Evolutionary conservation across 2,797 vertebrate genomes (phyloP).

Genomic region (Heteromormyrus szaboi): DNA sequence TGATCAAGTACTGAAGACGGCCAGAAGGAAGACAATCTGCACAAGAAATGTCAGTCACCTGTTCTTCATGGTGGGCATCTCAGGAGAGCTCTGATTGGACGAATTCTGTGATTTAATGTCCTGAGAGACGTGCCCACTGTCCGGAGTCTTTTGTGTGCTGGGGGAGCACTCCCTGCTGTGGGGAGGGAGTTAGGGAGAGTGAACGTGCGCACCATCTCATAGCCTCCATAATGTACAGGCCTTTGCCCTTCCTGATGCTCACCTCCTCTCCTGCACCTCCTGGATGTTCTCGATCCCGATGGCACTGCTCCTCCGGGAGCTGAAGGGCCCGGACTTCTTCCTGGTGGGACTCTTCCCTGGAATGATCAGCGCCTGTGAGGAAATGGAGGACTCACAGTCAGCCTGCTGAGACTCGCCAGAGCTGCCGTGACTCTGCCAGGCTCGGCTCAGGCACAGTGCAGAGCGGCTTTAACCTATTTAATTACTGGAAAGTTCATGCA

Average conservation of each 20-base stretch:
- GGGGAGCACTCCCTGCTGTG: slow-evolving; percentile 71
- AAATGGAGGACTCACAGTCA: slow-evolving; percentile 32
- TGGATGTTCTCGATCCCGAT: slow-evolving; percentile 96
- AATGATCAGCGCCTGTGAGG: slow-evolving; percentile 78
- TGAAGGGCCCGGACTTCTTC: slow-evolving; percentile 87
- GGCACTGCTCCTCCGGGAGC: slow-evolving; percentile 86
- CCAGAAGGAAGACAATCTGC: neutral
- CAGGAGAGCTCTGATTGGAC: slow-evolving; percentile 88
- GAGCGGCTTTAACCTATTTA: neutral
- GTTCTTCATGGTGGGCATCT: slow-evolving; percentile 80
- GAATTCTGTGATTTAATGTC: slow-evolving; percentile 85
- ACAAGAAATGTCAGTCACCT: slow-evolving; percentile 55
- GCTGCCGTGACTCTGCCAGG: neutral
- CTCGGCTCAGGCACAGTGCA: neutral
- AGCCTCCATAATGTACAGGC: neutral
- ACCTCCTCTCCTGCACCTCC: slow-evolving; percentile 88
- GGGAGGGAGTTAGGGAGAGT: neutral
- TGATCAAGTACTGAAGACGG: neutral
- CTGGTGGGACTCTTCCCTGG: slow-evolving; percentile 90
- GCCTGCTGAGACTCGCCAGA: neutral
- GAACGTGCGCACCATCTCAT: too few species aligned
- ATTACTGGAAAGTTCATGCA: neutral
- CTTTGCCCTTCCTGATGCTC: neutral
- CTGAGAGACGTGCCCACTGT: slow-evolving; percentile 76
- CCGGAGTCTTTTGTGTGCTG: slow-evolving; percentile 75